Conservation (phyloP, 2,888 invertebrate species). For the Oegoconia quadripuncta region DNA sequence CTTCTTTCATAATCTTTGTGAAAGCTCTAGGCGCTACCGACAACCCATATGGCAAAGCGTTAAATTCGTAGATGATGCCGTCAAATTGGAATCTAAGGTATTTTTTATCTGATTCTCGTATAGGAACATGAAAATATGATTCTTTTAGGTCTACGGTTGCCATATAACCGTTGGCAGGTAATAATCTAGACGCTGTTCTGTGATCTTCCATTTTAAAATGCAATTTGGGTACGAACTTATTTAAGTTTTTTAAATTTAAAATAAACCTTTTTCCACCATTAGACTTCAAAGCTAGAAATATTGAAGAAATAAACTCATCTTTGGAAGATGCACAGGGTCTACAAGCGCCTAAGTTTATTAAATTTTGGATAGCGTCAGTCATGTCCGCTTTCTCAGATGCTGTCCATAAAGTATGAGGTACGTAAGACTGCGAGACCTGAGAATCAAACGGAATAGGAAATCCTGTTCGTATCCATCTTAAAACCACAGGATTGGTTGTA, state of each 20-base stretch:
- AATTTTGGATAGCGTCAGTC: conserved; percentile 8
- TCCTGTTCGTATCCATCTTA: conserved; percentile 14
- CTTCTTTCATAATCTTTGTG: conserved; percentile 14
- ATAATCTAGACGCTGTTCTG: conserved; percentile 6
- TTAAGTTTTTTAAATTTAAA: conserved; percentile 11
- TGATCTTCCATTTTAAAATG: conserved; percentile 14
- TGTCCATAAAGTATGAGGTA: background rate
- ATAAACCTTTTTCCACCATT: conserved; percentile 7
- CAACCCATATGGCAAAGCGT: background rate
- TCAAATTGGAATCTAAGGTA: conserved; percentile 8
- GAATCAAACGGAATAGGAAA: conserved; percentile 8
- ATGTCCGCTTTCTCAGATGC: conserved; percentile 4
- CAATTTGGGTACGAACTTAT: conserved; percentile 8
- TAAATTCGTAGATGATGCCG: too few relatives aligned
- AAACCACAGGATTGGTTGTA: conserved; percentile 4
- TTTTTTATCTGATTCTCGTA: conserved; percentile 2
- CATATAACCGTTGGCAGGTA: conserved; percentile 4
- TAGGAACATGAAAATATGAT: conserved; percentile 8
- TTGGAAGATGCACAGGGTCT: background rate
- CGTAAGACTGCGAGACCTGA: background rate
- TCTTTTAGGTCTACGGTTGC: conserved; percentile 13
- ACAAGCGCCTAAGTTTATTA: conserved; percentile 8
- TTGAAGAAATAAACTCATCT: conserved; percentile 15
- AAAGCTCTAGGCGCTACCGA: conserved; percentile 3
- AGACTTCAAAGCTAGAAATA: conserved; percentile 12